phyloP scores from a whole-genome alignment of 2,797 vertebrate species.

The Neostethus bicornis region DNA sequence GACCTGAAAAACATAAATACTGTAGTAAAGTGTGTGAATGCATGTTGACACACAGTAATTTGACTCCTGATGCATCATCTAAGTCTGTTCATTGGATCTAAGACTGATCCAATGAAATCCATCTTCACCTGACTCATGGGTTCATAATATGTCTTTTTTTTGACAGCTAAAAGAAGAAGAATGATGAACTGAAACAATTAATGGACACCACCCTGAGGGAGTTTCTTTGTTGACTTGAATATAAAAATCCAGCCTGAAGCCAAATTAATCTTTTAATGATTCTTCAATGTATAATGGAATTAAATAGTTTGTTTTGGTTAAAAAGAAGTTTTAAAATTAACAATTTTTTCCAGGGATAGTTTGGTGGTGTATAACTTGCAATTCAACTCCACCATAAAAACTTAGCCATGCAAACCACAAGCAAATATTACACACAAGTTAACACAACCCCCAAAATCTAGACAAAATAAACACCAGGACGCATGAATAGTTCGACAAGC shows the following conservation, averaged over 20 bases:
- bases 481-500: slow-evolving; percentile 32
- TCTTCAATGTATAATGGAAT: too few species aligned
- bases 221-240: not conserved
- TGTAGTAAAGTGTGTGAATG: not conserved
- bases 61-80: not conserved
- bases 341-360: too few species aligned
- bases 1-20: not conserved
- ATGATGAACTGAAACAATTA: not conserved
- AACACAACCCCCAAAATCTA: slow-evolving; percentile 16
- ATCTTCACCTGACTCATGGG: not conserved
- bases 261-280: too few species aligned
- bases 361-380: slow-evolving; percentile 9
- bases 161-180: not conserved
- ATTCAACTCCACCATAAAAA: slow-evolving; percentile 18
- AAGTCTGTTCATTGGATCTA: too few species aligned
- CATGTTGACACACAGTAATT: not conserved
- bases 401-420: slow-evolving; percentile 25
- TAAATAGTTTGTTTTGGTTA: too few species aligned
- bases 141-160: not conserved
- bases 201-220: not conserved
- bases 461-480: slow-evolving; percentile 50
- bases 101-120: not conserved
- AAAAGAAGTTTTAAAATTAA: too few species aligned
- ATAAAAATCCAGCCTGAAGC: not conserved
- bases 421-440: slow-evolving; percentile 42